Conservation (phyloP, 1,140 invertebrate species). For the Drosophila repletoides region DNA sequence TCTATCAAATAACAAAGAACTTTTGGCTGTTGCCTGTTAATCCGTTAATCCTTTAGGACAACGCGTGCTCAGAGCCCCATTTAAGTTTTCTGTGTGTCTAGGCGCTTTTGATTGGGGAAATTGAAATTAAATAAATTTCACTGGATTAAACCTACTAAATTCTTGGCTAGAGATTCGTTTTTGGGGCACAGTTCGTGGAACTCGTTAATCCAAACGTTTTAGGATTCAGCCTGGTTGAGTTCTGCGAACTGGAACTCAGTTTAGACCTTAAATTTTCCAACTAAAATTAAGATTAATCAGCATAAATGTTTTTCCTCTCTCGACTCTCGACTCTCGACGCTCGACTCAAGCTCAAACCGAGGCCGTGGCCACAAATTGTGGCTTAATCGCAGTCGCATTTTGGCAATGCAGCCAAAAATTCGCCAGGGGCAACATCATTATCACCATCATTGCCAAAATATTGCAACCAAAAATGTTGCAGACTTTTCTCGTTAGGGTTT, state of each 20-base stretch:
- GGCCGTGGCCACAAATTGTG: slow-evolving; percentile 14
- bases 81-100: background rate
- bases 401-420: slow-evolving; percentile 14
- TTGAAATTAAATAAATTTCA: slow-evolving; percentile 51
- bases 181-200: too few relatives aligned
- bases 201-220: too few relatives aligned
- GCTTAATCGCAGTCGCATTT: slow-evolving; percentile 17
- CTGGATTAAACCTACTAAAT: slow-evolving; percentile 13
- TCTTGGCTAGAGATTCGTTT: background rate
- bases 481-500: slow-evolving; percentile 65
- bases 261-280: background rate
- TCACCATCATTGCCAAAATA: slow-evolving; percentile 37
- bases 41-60: slow-evolving; percentile 62
- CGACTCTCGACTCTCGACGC: too few relatives aligned
- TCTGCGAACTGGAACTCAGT: too few relatives aligned
- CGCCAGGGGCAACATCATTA: slow-evolving; percentile 21
- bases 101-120: slow-evolving; percentile 39
- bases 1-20: slow-evolving; percentile 52
- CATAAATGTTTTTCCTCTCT: slow-evolving; percentile 43
- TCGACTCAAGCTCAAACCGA: background rate
- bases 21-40: slow-evolving; percentile 53
- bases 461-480: slow-evolving; percentile 44
- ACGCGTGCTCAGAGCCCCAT: slow-evolving; percentile 28
- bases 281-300: slow-evolving; percentile 47
- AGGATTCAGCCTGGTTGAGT: too few relatives aligned